phyloP scores from a whole-genome alignment of 1,140 invertebrate genomes.

The Drosophila kikkawai region DNA sequence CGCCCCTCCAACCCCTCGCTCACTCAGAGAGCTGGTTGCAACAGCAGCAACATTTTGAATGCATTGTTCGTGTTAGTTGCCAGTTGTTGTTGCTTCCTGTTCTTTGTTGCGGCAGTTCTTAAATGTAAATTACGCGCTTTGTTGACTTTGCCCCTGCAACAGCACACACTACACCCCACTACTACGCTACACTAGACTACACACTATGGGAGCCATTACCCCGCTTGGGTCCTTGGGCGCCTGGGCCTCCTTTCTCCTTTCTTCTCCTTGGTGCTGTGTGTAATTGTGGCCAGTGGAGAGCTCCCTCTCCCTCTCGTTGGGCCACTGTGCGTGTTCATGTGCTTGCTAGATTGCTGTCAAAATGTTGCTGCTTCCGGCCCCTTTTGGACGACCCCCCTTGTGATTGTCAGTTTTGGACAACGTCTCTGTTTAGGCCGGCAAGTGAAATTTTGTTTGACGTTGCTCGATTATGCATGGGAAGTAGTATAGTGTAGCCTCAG shows the following conservation, averaged over 20 bases:
- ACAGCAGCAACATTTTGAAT: conserved; percentile 32
- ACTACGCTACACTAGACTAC: conserved; percentile 5
- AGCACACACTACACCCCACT: conserved; percentile 9
- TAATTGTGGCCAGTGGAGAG: conserved; percentile 45
- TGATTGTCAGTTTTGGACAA: conserved; percentile 58
- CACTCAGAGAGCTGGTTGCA: conserved; percentile 33
- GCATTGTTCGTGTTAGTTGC: conserved; percentile 61
- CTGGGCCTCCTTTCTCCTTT: not conserved
- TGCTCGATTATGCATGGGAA: conserved; percentile 49
- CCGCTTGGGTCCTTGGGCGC: not conserved
- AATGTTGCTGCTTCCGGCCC: conserved; percentile 18
- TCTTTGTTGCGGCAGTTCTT: conserved; percentile 78
- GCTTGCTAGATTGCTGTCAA: conserved; percentile 52
- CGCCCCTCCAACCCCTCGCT: not conserved
- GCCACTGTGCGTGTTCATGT: conserved; percentile 7
- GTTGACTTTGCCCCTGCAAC: conserved; percentile 68
- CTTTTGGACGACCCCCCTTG: not conserved
- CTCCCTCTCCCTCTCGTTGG: not conserved
- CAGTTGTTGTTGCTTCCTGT: conserved; percentile 67
- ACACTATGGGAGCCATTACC: conserved; percentile 16
- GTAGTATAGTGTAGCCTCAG: not conserved
- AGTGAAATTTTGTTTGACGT: conserved; percentile 64
- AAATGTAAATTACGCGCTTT: conserved; percentile 81
- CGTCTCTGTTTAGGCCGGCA: conserved; percentile 57
- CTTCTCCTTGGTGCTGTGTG: conserved; percentile 10